Evolutionary conservation across 2,113 vertebrate species (phyloP).

Genomic region (Festucalex cinctus): DNA sequence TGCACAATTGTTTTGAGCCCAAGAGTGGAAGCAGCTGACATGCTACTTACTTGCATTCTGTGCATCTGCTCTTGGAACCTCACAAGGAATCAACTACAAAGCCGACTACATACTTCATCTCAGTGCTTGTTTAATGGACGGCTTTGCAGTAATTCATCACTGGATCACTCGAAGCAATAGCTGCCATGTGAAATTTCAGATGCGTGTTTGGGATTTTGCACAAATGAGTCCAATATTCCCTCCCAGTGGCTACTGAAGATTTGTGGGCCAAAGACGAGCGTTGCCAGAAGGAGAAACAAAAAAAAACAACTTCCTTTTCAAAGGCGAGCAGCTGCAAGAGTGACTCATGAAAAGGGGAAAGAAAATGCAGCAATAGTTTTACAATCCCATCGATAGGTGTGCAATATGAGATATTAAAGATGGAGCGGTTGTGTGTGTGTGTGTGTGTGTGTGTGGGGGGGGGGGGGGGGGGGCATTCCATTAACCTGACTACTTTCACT

Average conservation of each 20-base stretch:
- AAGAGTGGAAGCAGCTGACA: neutral
- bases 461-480: no score
- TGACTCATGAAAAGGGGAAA: conserved; percentile 55
- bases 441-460: no score
- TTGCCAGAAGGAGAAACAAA: conserved; percentile 27
- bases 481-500: conserved; percentile 23
- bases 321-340: conserved; percentile 61
- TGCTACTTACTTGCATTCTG: neutral
- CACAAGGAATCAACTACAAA: neutral
- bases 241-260: conserved; percentile 35
- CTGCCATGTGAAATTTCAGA: neutral
- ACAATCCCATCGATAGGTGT: conserved; percentile 56
- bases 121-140: neutral
- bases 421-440: no score
- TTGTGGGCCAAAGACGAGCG: conserved; percentile 50
- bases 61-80: neutral
- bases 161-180: neutral
- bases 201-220: neutral
- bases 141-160: neutral
- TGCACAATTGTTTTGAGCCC: neutral
- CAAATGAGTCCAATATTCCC: conserved; percentile 14
- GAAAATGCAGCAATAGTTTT: conserved; percentile 48
- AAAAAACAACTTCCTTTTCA: conserved; percentile 52
- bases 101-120: neutral
- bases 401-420: conserved; percentile 50